Evolutionary conservation across 2,888 invertebrate species (phyloP).

Genomic region (Archips xylosteana): DNA sequence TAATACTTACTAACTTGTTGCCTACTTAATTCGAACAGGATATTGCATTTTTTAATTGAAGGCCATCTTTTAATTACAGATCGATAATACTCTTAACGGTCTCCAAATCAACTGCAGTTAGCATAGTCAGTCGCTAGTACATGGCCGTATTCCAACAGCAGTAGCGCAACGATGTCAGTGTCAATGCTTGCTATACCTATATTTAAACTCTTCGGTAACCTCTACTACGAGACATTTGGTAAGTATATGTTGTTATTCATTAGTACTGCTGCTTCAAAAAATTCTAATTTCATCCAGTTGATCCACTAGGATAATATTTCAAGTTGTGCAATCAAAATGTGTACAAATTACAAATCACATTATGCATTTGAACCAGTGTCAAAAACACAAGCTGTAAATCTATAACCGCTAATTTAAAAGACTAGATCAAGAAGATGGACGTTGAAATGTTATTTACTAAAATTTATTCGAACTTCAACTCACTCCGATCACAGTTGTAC

Average conservation of each 20-base stretch:
- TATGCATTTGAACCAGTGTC: constrained; percentile 55
- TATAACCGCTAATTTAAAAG: constrained; percentile 57
- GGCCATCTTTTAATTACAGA: constrained; percentile 13
- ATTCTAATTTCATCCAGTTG: constrained; percentile 12
- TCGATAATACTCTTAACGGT: constrained; percentile 44
- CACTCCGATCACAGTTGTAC: constrained; percentile 23
- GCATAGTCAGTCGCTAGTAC: constrained; percentile 46
- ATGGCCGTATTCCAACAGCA: constrained; percentile 37
- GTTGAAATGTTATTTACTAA: constrained; percentile 44
- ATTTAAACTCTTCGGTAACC: constrained; percentile 35
- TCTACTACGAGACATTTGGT: constrained; percentile 16
- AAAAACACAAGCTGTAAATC: constrained; percentile 57
- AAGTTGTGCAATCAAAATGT: constrained; percentile 77
- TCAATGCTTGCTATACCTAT: constrained; percentile 36
- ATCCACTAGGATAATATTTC: constrained; percentile 44
- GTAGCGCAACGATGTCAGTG: constrained; percentile 29
- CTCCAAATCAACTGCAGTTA: constrained; percentile 71
- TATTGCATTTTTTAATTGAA: constrained; percentile 27
- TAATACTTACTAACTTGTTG: constrained; percentile 12
- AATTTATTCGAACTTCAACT: constrained; percentile 25
- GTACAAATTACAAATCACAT: constrained; percentile 72
- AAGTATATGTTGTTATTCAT: constrained; percentile 8
- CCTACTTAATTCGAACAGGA: constrained; percentile 15
- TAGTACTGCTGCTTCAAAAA: constrained; percentile 1
- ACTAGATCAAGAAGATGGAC: constrained; percentile 60